Percentiles rank a stretch among this genome's conserved stretches.
These are phyloP conservation scores for Carterocephalus palaemon DNA, from an alignment of 2,888 invertebrate species.

Conservation along the genomic window DNA sequence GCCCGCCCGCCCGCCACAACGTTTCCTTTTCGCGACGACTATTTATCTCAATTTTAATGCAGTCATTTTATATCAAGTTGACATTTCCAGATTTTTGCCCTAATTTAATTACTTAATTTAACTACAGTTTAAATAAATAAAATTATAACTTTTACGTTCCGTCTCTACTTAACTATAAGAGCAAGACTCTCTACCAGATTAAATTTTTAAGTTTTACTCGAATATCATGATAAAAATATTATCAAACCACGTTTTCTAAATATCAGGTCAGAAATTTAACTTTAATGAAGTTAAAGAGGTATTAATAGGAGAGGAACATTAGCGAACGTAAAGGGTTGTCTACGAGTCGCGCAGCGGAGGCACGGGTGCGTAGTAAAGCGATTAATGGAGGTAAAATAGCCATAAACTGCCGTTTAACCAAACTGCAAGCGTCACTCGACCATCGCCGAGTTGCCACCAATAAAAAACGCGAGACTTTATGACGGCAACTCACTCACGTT, in stretches of 20 bases:
- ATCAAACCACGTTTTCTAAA: no score
- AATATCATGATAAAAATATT: no score
- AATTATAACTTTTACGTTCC: no score
- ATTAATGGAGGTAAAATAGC: slow-evolving; percentile 79
- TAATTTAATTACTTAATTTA: no score
- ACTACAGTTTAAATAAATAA: no score
- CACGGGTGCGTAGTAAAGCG: slow-evolving; percentile 76
- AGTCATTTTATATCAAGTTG: no score
- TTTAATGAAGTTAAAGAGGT: slow-evolving; percentile 20
- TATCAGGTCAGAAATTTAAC: slow-evolving; percentile 7
- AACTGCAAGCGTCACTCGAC: slow-evolving; percentile 75
- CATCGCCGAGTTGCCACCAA: slow-evolving; percentile 71
- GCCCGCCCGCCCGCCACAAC: slow-evolving; percentile 42
- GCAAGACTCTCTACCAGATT: no score
- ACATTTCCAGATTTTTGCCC: no score
- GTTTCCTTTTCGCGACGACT: slow-evolving; percentile 23
- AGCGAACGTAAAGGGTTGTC: slow-evolving; percentile 52
- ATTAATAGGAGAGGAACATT: slow-evolving; percentile 21
- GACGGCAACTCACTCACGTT: slow-evolving; percentile 79
- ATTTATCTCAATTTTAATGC: slow-evolving; percentile 3
- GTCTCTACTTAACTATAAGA: no score
- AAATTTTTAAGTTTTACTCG: no score
- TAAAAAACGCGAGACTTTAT: slow-evolving; percentile 79
- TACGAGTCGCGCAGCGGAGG: slow-evolving; percentile 58
- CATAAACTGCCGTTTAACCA: slow-evolving; percentile 78